These are phyloP conservation scores for Penaeus indicus DNA, from an alignment of 1,140 invertebrate genomes.

Conservation along the genomic window DNA sequence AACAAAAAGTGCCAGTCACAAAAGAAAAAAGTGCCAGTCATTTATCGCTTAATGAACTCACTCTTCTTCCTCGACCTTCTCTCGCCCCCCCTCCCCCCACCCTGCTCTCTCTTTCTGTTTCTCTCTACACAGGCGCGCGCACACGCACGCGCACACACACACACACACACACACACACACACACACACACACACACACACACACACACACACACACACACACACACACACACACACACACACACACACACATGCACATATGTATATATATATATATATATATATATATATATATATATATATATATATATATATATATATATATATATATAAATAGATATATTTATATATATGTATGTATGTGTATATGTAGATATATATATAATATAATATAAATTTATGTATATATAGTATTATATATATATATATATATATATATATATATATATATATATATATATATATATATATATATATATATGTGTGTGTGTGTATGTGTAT, in stretches of 20 bases:
- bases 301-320: constrained; percentile 12
- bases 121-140: too few relatives aligned
- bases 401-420: too few relatives aligned
- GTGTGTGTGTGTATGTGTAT: background rate
- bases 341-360: too few relatives aligned
- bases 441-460: too few relatives aligned
- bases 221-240: too few relatives aligned
- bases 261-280: background rate
- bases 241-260: too few relatives aligned
- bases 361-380: constrained; percentile 4
- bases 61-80: background rate
- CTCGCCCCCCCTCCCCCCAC: background rate
- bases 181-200: too few relatives aligned
- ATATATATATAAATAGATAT: background rate
- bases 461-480: constrained; percentile 18
- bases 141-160: too few relatives aligned
- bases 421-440: too few relatives aligned
- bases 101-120: too few relatives aligned
- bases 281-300: constrained; percentile 22
- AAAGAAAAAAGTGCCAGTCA: constrained; percentile 18
- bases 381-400: background rate
- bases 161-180: too few relatives aligned
- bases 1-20: constrained; percentile 6
- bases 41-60: background rate
- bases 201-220: too few relatives aligned